These are phyloP conservation scores for Sturmia bella DNA, from an alignment of 2,888 invertebrate genomes.

Conservation along the genomic window DNA sequence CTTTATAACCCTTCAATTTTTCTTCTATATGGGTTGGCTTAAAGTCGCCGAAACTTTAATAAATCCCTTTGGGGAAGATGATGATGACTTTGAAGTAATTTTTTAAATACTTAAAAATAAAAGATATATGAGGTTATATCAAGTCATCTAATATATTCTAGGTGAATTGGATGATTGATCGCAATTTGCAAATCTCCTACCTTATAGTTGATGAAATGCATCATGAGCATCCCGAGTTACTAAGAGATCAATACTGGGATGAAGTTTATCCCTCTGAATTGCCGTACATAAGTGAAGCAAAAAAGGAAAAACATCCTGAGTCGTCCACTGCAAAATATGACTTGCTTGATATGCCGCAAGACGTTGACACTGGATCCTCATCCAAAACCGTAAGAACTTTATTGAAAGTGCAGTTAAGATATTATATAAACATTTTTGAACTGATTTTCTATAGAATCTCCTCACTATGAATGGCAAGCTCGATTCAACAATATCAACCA, in stretches of 20 bases:
- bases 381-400: not conserved
- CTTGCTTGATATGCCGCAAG: slow-evolving; percentile 71
- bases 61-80: slow-evolving; percentile 95
- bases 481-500: not conserved
- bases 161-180: slow-evolving; percentile 94
- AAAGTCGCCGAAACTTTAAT: slow-evolving; percentile 94
- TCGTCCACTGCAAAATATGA: slow-evolving; percentile 67
- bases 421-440: not conserved
- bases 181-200: slow-evolving; percentile 90
- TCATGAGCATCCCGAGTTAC: slow-evolving; percentile 92
- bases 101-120: not conserved
- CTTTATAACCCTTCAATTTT: slow-evolving; percentile 92
- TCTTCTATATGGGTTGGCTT: slow-evolving; percentile 94
- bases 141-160: slow-evolving; percentile 78
- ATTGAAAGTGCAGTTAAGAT: not conserved
- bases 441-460: slow-evolving; percentile 19
- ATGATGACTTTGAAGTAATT: slow-evolving; percentile 91
- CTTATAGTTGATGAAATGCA: slow-evolving; percentile 97
- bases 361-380: not conserved
- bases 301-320: slow-evolving; percentile 66
- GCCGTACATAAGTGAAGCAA: slow-evolving; percentile 85
- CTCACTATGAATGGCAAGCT: not conserved
- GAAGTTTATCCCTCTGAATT: slow-evolving; percentile 91
- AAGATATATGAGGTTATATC: not conserved
- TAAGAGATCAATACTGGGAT: slow-evolving; percentile 95